Evolutionary conservation across 1,140 invertebrate genomes (phyloP).

Genomic region (Brachionus angularis): DNA sequence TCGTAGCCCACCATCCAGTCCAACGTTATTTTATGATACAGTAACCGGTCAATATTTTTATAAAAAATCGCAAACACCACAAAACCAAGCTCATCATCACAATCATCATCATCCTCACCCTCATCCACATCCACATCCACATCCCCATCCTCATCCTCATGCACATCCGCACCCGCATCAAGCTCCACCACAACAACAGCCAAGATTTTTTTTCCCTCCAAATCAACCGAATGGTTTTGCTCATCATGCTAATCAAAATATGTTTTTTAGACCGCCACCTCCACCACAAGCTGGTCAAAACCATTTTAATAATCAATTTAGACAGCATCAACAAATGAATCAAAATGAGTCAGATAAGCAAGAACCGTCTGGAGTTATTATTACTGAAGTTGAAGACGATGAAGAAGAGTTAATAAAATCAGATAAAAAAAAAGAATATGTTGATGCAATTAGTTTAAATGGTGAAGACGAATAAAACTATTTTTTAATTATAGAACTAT

Average conservation of each 20-base stretch:
- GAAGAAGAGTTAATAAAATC: conserved; percentile 22
- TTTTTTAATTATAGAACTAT: not conserved
- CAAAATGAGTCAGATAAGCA: not conserved
- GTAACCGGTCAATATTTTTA: conserved; percentile 26
- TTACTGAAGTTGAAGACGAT: conserved; percentile 38
- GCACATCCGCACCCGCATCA: too few species aligned
- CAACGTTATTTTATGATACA: not conserved
- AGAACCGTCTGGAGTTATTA: conserved; percentile 24
- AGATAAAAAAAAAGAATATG: conserved; percentile 32
- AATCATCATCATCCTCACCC: not conserved
- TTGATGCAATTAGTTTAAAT: conserved; percentile 39
- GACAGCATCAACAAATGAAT: not conserved
- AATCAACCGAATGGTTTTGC: too few species aligned
- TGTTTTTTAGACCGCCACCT: too few species aligned
- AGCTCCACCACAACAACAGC: too few species aligned
- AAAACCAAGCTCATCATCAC: too few species aligned
- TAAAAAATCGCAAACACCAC: not conserved
- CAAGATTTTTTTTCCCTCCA: too few species aligned
- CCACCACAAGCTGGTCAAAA: too few species aligned
- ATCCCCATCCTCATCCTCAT: not conserved
- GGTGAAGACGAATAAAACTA: conserved; percentile 22
- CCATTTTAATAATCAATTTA: not conserved
- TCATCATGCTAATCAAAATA: too few species aligned
- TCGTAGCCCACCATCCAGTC: not conserved
- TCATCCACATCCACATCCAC: not conserved